Evolutionary conservation across 1,140 invertebrate genomes (phyloP), one percentile per base, ranked within the genome.

Genomic region (Samia ricini): DNA sequence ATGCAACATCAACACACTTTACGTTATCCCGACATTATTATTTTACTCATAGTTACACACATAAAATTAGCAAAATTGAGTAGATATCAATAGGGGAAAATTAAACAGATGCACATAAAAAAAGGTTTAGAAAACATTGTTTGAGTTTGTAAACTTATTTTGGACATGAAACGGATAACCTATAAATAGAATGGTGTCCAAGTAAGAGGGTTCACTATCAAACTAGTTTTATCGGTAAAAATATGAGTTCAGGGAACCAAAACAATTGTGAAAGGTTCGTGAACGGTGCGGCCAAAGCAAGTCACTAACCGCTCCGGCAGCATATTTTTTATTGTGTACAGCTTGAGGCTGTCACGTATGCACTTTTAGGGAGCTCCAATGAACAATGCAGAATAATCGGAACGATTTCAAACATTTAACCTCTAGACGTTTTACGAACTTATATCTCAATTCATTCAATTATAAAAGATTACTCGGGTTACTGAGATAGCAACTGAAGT

Each of bases 221-320:
- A 29, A 29, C 26, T 29, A 29, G 26, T 29, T 29, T 10, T 10
- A 29, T 29, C 26, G 26, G 26, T 29, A 8, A 29, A 29, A 29
- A 29, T 5, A 2, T 29, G 10, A 22, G 75, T 71, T 77, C 73
- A 79, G 71, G 64, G 69, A 76, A 80, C 77, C 69, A 71, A 62
- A 63, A 66, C 49, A 60, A 10, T 24, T 12, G 22, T 24, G 24
- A 24, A 10, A 15, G 22, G 19, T 55, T 8, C 22, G 52, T 57
- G 51, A 63, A 63, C 68, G 51, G 64, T 63, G 63, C 66, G 69
- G 75, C 69, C 71, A 63, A 36, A 48, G 66, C 64, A 29, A 60
- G 57, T 59, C 54, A 67, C 63, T 63, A 56, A 26, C 19, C 68
- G 56, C 51, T 18, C 55, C 15, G 55, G 23, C 33, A 42, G 33